phyloP scores from a whole-genome alignment of 2,797 vertebrate genomes.

The Danio aesculapii region DNA sequence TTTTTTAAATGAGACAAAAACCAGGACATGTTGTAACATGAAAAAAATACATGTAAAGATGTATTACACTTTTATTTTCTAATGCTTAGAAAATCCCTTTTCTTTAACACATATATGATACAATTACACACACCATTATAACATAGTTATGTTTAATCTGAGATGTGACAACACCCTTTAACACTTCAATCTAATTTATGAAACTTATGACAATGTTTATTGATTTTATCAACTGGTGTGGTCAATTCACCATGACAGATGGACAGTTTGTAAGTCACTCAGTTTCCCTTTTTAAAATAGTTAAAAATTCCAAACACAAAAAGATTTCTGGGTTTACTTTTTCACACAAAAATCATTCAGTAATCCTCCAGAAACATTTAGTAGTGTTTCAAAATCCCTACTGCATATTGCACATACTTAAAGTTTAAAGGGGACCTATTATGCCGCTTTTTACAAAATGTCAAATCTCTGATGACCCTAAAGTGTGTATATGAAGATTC shows the following conservation, averaged over 20 bases:
- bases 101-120: neutral
- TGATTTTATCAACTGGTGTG: constrained; percentile 19
- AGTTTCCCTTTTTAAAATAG: neutral
- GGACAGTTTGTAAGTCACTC: neutral
- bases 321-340: constrained; percentile 7
- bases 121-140: neutral
- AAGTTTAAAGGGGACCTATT: neutral
- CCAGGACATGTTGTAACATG: too few relatives aligned
- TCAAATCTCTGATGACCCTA: too few relatives aligned
- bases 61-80: too few relatives aligned
- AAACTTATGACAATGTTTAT: constrained; percentile 7
- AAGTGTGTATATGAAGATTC: too few relatives aligned
- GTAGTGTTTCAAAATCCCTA: constrained; percentile 23
- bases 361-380: constrained; percentile 8
- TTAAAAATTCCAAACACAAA: neutral
- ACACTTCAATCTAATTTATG: neutral
- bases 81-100: too few relatives aligned
- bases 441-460: too few relatives aligned
- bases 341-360: constrained; percentile 14
- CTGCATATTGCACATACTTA: constrained; percentile 28
- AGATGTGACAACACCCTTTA: neutral
- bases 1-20: too few relatives aligned
- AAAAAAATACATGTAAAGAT: too few relatives aligned
- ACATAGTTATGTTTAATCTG: neutral
- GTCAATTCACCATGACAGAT: constrained; percentile 23